These are phyloP conservation scores for Tetanocera ferruginea DNA, from an alignment of 2,888 invertebrate species.

Conservation along the genomic window DNA sequence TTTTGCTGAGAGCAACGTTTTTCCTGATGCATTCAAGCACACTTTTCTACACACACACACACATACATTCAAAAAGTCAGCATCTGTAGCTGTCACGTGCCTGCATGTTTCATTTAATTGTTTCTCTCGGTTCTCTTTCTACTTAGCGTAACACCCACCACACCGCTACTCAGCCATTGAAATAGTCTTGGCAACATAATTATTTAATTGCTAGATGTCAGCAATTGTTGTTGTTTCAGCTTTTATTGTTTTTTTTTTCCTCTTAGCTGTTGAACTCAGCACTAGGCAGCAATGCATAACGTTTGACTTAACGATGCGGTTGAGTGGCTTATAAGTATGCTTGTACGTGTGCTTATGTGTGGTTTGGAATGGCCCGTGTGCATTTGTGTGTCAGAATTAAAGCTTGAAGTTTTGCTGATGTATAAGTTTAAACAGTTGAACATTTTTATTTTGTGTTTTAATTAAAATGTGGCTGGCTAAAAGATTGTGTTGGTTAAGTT, in stretches of 20 bases:
- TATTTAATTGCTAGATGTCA: constrained; percentile 19
- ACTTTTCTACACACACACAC: too few relatives aligned
- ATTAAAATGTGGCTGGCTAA: too few relatives aligned
- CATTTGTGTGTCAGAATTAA: background rate
- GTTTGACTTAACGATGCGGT: constrained; percentile 10
- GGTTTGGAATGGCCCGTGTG: background rate
- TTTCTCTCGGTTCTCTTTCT: background rate
- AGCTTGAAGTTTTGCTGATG: too few relatives aligned
- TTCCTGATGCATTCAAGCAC: too few relatives aligned
- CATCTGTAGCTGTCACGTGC: background rate
- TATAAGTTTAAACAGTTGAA: too few relatives aligned
- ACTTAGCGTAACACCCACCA: background rate
- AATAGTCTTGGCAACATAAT: constrained; percentile 10
- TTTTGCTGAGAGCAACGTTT: too few relatives aligned
- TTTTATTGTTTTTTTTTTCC: too few relatives aligned
- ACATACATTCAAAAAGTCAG: background rate
- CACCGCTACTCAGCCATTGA: background rate
- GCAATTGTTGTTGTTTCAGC: background rate
- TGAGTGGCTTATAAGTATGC: background rate
- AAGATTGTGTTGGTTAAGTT: too few relatives aligned
- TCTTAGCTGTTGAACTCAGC: background rate
- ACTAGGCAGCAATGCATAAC: background rate
- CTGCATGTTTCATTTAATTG: background rate
- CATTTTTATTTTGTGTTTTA: too few relatives aligned
- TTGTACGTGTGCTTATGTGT: background rate